These are phyloP conservation scores for Lasaia peninsularis DNA, from an alignment of 1,140 invertebrate genomes.

Conservation along the genomic window DNA sequence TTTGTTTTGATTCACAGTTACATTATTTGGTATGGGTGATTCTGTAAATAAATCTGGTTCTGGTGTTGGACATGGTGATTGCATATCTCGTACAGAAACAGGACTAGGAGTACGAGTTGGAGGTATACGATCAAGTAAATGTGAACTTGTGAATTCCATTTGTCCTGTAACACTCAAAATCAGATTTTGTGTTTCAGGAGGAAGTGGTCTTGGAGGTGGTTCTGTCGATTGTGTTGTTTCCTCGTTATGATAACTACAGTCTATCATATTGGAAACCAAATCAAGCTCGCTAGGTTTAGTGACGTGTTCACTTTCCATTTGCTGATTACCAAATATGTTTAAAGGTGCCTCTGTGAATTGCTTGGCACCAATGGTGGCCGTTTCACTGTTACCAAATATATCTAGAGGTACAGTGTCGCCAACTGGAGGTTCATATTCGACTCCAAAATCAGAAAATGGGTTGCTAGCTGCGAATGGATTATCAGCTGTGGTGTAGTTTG, in stretches of 20 bases:
- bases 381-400: slow-evolving; percentile 60
- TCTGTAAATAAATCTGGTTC: slow-evolving; percentile 76
- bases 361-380: slow-evolving; percentile 46
- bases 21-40: slow-evolving; percentile 22
- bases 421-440: slow-evolving; percentile 69
- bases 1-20: slow-evolving; percentile 69
- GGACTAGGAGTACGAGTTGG: slow-evolving; percentile 90
- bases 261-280: slow-evolving; percentile 44
- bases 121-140: slow-evolving; percentile 88
- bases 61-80: slow-evolving; percentile 90
- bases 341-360: slow-evolving; percentile 42
- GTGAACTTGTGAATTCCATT: slow-evolving; percentile 91
- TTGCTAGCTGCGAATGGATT: slow-evolving; percentile 80
- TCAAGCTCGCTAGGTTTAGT: slow-evolving; percentile 62
- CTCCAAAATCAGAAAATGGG: slow-evolving; percentile 81
- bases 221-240: slow-evolving; percentile 51
- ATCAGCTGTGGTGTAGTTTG: slow-evolving; percentile 60
- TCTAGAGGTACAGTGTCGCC: slow-evolving; percentile 67
- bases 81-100: slow-evolving; percentile 86
- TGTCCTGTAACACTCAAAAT: slow-evolving; percentile 91
- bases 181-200: slow-evolving; percentile 87
- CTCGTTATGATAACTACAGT: slow-evolving; percentile 32
- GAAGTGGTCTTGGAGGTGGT: slow-evolving; percentile 79
- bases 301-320: slow-evolving; percentile 34
- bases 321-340: slow-evolving; percentile 41